These are phyloP conservation scores for Chondrosia reniformis DNA, from an alignment of 37 sponge, comb jelly and placozoan genomes.

Conservation along the genomic window DNA sequence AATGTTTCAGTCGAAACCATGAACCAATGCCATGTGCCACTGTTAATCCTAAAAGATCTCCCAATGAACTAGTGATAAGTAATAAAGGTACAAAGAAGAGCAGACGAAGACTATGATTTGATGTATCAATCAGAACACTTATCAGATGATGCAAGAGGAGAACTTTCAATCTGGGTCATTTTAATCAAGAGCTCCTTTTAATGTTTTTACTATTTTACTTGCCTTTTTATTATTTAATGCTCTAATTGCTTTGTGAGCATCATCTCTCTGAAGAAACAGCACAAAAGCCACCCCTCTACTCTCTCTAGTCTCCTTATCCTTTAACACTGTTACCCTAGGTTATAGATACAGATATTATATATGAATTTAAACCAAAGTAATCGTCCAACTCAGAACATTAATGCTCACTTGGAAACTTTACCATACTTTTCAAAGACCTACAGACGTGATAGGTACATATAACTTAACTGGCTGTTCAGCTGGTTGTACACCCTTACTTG, in stretches of 20 bases:
- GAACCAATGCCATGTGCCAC: conserved; percentile 6
- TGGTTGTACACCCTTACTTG: conserved; percentile 48
- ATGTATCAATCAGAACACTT: neutral
- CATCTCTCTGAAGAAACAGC: conserved; percentile 71
- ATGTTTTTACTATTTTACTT: neutral
- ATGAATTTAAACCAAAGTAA: no score
- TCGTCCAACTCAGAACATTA: no score
- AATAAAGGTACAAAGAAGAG: no score
- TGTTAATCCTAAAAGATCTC: no score
- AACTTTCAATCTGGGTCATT: neutral
- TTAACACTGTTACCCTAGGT: conserved; percentile 70
- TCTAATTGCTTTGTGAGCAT: conserved; percentile 68
- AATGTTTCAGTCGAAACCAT: neutral
- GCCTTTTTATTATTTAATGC: conserved; percentile 78
- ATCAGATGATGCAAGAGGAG: neutral
- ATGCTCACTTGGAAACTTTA: conserved; percentile 69
- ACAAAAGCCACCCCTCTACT: conserved; percentile 94
- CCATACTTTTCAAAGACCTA: conserved; percentile 89
- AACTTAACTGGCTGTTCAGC: neutral
- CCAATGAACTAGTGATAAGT: no score
- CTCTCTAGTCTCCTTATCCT: conserved; percentile 62
- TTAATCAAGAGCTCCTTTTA: no score
- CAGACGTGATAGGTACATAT: neutral
- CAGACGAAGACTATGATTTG: no score
- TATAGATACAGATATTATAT: neutral